Evolutionary conservation across 2,888 invertebrate genomes (phyloP).

Genomic region (Gastracanthus pulcherrimus): DNA sequence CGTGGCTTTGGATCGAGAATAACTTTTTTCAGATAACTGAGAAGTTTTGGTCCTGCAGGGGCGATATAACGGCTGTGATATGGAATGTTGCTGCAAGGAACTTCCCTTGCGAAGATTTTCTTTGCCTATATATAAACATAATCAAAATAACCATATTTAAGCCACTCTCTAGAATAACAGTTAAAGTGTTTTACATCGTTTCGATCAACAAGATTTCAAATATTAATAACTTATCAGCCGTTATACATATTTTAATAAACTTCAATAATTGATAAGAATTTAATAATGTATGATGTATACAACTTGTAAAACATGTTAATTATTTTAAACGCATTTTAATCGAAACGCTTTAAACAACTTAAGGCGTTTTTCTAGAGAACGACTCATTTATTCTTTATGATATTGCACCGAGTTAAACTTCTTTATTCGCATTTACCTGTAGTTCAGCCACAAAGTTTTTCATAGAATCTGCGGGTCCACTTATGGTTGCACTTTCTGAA

Average conservation of each 20-base stretch:
- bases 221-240: too few relatives aligned
- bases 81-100: too few relatives aligned
- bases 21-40: slow-evolving; percentile 66
- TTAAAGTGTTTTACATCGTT: too few relatives aligned
- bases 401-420: too few relatives aligned
- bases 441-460: slow-evolving; percentile 86
- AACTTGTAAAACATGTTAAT: too few relatives aligned
- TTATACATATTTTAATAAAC: too few relatives aligned
- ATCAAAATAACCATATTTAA: background rate
- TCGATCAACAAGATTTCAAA: too few relatives aligned
- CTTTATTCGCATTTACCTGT: too few relatives aligned
- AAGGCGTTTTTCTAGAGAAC: too few relatives aligned
- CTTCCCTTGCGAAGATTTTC: background rate
- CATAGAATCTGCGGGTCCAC: slow-evolving; percentile 87
- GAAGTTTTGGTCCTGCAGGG: slow-evolving; percentile 66
- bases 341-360: too few relatives aligned
- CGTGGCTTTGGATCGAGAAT: slow-evolving; percentile 84
- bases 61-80: slow-evolving; percentile 92
- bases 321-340: too few relatives aligned
- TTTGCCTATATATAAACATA: background rate
- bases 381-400: too few relatives aligned
- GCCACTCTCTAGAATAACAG: background rate
- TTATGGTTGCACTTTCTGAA: slow-evolving; percentile 91
- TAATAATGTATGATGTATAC: background rate
- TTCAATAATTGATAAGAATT: background rate